These are phyloP conservation scores for Leuctra nigra DNA, from an alignment of 2,888 invertebrate genomes.

Conservation along the genomic window DNA sequence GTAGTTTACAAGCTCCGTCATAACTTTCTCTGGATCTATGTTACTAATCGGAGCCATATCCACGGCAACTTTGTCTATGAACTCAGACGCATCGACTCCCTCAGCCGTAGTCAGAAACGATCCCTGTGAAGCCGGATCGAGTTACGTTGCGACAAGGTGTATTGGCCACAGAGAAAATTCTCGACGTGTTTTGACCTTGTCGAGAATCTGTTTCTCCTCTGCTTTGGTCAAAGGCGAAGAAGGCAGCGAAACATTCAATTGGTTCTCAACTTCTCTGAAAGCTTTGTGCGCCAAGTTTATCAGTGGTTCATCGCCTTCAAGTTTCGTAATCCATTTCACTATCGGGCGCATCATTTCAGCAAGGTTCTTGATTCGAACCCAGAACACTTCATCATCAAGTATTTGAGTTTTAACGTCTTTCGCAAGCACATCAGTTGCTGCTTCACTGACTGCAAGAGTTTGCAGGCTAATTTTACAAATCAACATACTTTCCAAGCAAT, in stretches of 20 bases:
- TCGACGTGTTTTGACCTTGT: background rate
- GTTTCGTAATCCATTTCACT: constrained; percentile 20
- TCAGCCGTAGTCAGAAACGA: constrained; percentile 9
- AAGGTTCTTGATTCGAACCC: constrained; percentile 23
- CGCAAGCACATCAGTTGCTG: constrained; percentile 15
- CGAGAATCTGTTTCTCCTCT: background rate
- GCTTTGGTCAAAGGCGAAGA: background rate
- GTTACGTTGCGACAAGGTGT: constrained; percentile 9
- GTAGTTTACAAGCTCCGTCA: constrained; percentile 10
- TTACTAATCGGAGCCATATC: too few relatives aligned
- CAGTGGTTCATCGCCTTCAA: constrained; percentile 24
- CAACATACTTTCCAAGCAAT: constrained; percentile 23
- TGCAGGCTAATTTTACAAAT: constrained; percentile 21
- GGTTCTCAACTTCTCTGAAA: constrained; percentile 10
- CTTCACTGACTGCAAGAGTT: constrained; percentile 23
- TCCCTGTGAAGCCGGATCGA: constrained; percentile 17
- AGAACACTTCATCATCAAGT: constrained; percentile 27
- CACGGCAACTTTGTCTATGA: too few relatives aligned
- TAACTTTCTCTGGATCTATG: too few relatives aligned
- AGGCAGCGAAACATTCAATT: too few relatives aligned
- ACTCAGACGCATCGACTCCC: constrained; percentile 14
- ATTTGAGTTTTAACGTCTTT: constrained; percentile 17
- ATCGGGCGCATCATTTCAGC: constrained; percentile 22
- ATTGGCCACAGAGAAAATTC: constrained; percentile 4
- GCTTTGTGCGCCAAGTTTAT: constrained; percentile 19